A percentile compares a stretch with the other conserved stretches of the same genome.
Evolutionary conservation across 2,797 vertebrate genomes (phyloP).

Genomic region (Pantherophis vulpinus): DNA sequence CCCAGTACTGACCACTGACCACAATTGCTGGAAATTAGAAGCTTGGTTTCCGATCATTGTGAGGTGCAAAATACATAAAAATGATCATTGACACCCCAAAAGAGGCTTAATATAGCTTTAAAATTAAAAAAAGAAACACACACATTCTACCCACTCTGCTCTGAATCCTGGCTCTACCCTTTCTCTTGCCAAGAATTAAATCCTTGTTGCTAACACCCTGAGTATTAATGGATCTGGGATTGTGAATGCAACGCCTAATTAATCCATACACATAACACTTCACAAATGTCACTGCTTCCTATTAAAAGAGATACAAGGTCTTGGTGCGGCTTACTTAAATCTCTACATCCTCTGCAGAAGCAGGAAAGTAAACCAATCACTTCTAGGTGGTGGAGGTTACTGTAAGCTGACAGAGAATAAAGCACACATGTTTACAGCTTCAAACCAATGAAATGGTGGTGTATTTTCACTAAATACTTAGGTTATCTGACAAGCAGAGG

Average conservation of each 20-base stretch:
- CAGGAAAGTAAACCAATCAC: constrained; percentile 69
- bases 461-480: constrained; percentile 81
- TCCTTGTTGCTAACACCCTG: neutral
- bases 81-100: neutral
- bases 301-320: constrained; percentile 11
- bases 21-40: neutral
- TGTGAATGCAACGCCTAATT: neutral
- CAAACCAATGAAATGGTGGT: constrained; percentile 76
- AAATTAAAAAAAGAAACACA: neutral
- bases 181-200: neutral
- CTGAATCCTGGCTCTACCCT: neutral
- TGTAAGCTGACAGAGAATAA: constrained; percentile 66
- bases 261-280: constrained; percentile 15
- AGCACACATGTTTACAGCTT: constrained; percentile 66
- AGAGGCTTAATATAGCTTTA: neutral
- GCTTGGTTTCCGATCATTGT: neutral
- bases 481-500: constrained; percentile 86
- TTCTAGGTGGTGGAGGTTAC: constrained; percentile 67
- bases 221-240: neutral
- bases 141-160: neutral
- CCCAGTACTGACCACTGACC: neutral
- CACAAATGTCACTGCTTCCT: constrained; percentile 49
- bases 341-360: constrained; percentile 60
- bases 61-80: neutral
- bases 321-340: constrained; percentile 55